Evolutionary conservation across 2,113 vertebrate genomes (phyloP).

Genomic region (Boulengeromyrus knoepffleri): DNA sequence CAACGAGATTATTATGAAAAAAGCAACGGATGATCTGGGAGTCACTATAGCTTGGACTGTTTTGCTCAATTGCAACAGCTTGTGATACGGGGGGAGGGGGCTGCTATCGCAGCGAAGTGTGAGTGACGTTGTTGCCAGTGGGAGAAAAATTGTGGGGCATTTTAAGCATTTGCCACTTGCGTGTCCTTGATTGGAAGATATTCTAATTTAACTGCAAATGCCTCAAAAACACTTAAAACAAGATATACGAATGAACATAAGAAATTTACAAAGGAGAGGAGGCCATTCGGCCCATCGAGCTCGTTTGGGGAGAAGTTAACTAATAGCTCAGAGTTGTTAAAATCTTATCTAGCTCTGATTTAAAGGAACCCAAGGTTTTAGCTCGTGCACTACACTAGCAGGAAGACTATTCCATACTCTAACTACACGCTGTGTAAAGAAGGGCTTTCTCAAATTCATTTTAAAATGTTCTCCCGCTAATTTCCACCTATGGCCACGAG

Average conservation of each 20-base stretch:
- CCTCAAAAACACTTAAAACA: not conserved
- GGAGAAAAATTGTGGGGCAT: not conserved
- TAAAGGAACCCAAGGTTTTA: too few relatives aligned
- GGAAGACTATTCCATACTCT: too few relatives aligned
- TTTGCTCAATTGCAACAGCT: not conserved
- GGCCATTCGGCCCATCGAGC: too few relatives aligned
- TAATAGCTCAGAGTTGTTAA: too few relatives aligned
- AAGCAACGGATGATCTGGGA: not conserved
- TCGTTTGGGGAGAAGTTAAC: too few relatives aligned
- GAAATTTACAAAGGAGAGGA: too few relatives aligned
- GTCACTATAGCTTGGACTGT: not conserved
- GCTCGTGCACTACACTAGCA: too few relatives aligned
- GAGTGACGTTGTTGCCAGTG: not conserved
- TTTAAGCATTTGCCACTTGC: not conserved
- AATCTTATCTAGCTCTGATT: too few relatives aligned
- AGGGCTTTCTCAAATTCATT: too few relatives aligned
- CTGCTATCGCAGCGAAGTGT: not conserved
- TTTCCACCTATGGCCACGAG: too few relatives aligned
- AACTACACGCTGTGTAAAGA: too few relatives aligned
- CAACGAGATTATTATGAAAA: not conserved
- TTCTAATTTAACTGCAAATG: not conserved
- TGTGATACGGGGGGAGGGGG: not conserved
- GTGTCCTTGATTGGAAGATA: not conserved
- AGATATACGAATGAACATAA: not conserved
- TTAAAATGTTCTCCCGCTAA: too few relatives aligned